phyloP scores from a whole-genome alignment of 1,140 invertebrate species.

The Trichoplusia ni region DNA sequence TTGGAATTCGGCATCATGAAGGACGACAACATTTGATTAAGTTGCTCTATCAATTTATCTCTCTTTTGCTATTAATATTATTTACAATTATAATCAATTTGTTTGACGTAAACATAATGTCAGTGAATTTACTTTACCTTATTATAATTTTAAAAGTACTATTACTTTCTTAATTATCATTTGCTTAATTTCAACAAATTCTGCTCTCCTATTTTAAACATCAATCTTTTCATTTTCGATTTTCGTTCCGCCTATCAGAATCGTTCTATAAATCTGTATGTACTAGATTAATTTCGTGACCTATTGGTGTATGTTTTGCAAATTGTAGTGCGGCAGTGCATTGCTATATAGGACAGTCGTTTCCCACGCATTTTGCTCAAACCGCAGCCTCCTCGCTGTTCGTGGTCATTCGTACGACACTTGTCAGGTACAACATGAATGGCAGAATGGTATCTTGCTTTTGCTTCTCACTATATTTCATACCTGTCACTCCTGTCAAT shows the following conservation, averaged over 20 bases:
- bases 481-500: neutral
- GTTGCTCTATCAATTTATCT: slow-evolving; percentile 25
- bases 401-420: slow-evolving; percentile 30
- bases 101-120: slow-evolving; percentile 22
- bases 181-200: neutral
- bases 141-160: neutral
- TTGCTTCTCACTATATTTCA: neutral
- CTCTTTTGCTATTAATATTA: slow-evolving; percentile 30
- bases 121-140: neutral
- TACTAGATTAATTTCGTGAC: too few species aligned
- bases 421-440: slow-evolving; percentile 21
- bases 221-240: too few species aligned
- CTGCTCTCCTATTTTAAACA: neutral
- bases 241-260: too few species aligned
- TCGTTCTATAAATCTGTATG: too few species aligned
- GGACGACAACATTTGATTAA: slow-evolving; percentile 35
- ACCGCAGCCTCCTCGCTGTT: slow-evolving; percentile 34
- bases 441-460: neutral
- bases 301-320: neutral
- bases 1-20: slow-evolving; percentile 37
- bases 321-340: slow-evolving; percentile 20
- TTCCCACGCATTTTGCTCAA: slow-evolving; percentile 49
- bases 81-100: slow-evolving; percentile 33
- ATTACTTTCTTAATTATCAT: neutral
- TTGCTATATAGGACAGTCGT: slow-evolving; percentile 40